These are phyloP conservation scores for Hylaeus volcanicus DNA, from an alignment of 1,140 invertebrate genomes.

Conservation along the genomic window DNA sequence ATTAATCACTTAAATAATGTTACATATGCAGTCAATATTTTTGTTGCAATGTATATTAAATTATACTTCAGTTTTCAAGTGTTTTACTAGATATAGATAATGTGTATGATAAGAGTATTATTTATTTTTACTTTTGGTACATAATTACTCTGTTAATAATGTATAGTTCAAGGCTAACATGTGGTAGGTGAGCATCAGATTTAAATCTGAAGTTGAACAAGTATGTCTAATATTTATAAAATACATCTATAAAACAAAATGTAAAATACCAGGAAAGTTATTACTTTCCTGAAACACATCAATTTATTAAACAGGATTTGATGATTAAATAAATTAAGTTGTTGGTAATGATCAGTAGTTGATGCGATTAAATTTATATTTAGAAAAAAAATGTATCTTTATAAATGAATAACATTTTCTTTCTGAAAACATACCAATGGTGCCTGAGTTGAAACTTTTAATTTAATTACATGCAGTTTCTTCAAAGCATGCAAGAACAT, in stretches of 20 bases:
- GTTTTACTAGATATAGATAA: conserved; percentile 3
- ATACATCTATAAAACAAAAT: conserved; percentile 21
- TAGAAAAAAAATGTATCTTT: conserved; percentile 1
- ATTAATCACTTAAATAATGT: not conserved
- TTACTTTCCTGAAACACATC: too few species aligned
- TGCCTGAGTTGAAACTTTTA: conserved; percentile 61
- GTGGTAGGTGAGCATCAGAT: conserved; percentile 17
- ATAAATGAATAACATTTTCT: conserved; percentile 50
- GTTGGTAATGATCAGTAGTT: too few species aligned
- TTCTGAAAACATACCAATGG: conserved; percentile 61
- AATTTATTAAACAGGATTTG: too few species aligned
- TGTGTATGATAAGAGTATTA: conserved; percentile 25
- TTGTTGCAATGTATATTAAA: conserved; percentile 37
- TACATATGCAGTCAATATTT: conserved; percentile 28
- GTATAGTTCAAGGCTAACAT: conserved; percentile 31
- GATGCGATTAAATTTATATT: too few species aligned
- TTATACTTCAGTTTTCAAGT: conserved; percentile 15
- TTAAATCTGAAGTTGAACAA: not conserved
- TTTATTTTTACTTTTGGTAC: conserved; percentile 29
- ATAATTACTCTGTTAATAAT: conserved; percentile 18
- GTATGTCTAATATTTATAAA: not conserved
- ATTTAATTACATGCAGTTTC: conserved; percentile 33
- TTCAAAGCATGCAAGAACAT: conserved; percentile 1
- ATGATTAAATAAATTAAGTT: too few species aligned
- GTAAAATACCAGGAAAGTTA: not conserved